phyloP scores from a whole-genome alignment of 2,797 vertebrate species.

The Harpagifer antarcticus region DNA sequence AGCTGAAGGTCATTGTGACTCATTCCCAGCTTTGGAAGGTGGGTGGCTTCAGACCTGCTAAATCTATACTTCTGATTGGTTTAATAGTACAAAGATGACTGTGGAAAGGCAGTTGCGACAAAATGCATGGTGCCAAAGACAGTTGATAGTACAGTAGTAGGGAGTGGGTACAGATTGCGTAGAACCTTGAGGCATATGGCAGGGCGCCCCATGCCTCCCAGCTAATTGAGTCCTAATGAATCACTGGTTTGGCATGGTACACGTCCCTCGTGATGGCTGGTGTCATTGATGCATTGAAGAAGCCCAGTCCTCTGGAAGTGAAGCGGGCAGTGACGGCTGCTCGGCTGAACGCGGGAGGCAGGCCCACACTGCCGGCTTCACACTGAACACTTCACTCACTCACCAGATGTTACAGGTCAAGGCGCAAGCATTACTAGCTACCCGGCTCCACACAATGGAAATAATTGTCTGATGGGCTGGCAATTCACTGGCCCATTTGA shows the following conservation, averaged over 20 bases:
- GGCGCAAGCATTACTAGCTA: conserved; percentile 50
- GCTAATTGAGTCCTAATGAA: conserved; percentile 85
- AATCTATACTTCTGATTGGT: conserved; percentile 57
- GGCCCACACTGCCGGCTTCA: conserved; percentile 50
- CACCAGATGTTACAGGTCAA: conserved; percentile 75
- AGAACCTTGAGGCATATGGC: conserved; percentile 79
- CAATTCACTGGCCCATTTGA: conserved; percentile 72
- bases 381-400: conserved; percentile 59
- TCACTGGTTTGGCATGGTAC: conserved; percentile 80
- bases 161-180: conserved; percentile 72
- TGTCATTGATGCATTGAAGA: conserved; percentile 80
- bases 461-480: conserved; percentile 68
- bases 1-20: conserved; percentile 83
- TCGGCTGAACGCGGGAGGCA: conserved; percentile 50
- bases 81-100: conserved; percentile 51
- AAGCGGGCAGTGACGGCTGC: conserved; percentile 58
- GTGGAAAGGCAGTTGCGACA: conserved; percentile 43
- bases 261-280: conserved; percentile 73
- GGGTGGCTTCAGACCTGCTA: conserved; percentile 58
- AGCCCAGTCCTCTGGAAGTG: conserved; percentile 65
- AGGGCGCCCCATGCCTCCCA: conserved; percentile 73
- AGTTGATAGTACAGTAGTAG: conserved; percentile 61
- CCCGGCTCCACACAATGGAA: conserved; percentile 62
- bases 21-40: conserved; percentile 65
- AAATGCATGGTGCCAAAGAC: conserved; percentile 50